Conservation (phyloP, 2,888 invertebrate genomes). For the Sarcophaga variegata region DNA sequence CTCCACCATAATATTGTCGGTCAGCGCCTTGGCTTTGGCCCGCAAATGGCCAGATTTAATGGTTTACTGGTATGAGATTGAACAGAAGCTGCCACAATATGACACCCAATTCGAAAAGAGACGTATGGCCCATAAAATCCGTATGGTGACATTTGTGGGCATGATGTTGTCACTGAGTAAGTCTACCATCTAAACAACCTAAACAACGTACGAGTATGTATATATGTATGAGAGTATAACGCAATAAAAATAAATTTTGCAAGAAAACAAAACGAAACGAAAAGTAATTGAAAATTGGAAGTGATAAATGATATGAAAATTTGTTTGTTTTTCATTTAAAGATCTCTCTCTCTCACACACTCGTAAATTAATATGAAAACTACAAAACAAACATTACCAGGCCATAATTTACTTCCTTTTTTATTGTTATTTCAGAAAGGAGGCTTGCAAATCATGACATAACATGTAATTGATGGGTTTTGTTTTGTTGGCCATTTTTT, state of each 20-base stretch:
- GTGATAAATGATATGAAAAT: slow-evolving; percentile 43
- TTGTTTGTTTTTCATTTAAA: neutral
- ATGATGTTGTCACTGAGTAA: slow-evolving; percentile 82
- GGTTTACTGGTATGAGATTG: slow-evolving; percentile 82
- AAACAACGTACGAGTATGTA: no score
- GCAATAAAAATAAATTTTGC: no score
- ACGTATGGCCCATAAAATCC: slow-evolving; percentile 80
- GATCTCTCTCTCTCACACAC: no score
- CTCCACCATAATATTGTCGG: slow-evolving; percentile 74
- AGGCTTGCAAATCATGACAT: no score
- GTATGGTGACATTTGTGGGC: slow-evolving; percentile 81
- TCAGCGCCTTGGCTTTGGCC: slow-evolving; percentile 82
- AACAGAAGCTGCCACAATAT: slow-evolving; percentile 80
- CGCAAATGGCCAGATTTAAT: slow-evolving; percentile 83
- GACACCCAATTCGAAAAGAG: slow-evolving; percentile 76
- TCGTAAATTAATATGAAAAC: slow-evolving; percentile 41
- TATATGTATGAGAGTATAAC: no score
- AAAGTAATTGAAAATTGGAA: neutral
- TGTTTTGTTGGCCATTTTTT: neutral
- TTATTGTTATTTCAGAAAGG: no score
- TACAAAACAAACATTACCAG: slow-evolving; percentile 3
- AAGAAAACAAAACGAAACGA: no score
- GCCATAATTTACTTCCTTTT: no score
- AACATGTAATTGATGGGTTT: slow-evolving; percentile 14
- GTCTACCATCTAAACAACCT: slow-evolving; percentile 39